These are phyloP conservation scores for Semotilus atromaculatus DNA, from an alignment of 2,797 vertebrate genomes.

Conservation along the genomic window DNA sequence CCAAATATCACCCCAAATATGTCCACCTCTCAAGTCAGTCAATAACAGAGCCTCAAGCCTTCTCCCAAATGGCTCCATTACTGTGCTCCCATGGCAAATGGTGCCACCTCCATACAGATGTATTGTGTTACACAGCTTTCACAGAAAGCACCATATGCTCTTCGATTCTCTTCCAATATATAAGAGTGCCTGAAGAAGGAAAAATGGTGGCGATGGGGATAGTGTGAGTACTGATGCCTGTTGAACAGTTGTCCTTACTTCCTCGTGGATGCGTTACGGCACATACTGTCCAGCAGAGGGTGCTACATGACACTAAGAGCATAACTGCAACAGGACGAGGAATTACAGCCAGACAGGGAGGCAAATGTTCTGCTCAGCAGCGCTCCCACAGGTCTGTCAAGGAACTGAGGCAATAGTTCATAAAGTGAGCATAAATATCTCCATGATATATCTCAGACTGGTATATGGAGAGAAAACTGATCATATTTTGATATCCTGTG, in stretches of 20 bases:
- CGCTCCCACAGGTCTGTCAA: conserved; percentile 23
- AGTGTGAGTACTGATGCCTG: background rate
- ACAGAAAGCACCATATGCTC: conserved; percentile 89
- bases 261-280: conserved; percentile 29
- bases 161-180: conserved; percentile 35
- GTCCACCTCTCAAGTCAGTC: background rate
- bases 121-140: conserved; percentile 84
- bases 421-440: conserved; percentile 24
- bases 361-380: conserved; percentile 41
- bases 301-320: conserved; percentile 44
- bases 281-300: conserved; percentile 56
- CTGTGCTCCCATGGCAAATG: background rate
- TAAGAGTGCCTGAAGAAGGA: conserved; percentile 30
- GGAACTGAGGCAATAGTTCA: conserved; percentile 40
- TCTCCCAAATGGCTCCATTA: conserved; percentile 52
- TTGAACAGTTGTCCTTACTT: background rate
- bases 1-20: conserved; percentile 14
- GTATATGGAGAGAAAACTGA: background rate
- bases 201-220: background rate
- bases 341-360: conserved; percentile 13
- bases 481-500: conserved; percentile 99
- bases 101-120: background rate
- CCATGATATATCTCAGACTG: background rate
- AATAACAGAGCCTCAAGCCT: conserved; percentile 1
- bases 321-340: conserved; percentile 29